Conservation (phyloP, 2,797 vertebrate species). For the Carapus acus region DNA sequence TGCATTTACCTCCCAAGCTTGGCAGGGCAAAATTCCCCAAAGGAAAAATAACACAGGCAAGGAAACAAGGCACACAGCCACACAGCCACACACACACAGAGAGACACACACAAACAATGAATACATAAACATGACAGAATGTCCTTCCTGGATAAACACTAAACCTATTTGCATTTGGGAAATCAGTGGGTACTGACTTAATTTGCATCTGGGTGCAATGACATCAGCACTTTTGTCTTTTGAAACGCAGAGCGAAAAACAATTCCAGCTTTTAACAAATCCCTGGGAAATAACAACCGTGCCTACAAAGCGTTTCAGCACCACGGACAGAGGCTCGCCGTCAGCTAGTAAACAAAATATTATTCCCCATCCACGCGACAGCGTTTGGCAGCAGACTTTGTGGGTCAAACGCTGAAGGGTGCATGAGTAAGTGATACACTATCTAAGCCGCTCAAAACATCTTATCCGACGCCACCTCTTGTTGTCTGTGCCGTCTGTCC, state of each 20-base stretch:
- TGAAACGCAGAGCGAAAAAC: not conserved
- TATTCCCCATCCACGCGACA: slow-evolving; percentile 23
- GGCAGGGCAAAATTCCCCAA: slow-evolving; percentile 40
- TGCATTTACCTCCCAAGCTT: slow-evolving; percentile 46
- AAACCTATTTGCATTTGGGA: slow-evolving; percentile 11
- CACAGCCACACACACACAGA: not conserved
- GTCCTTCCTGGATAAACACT: slow-evolving; percentile 6
- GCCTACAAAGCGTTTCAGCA: slow-evolving; percentile 34
- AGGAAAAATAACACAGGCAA: slow-evolving; percentile 33
- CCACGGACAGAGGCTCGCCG: slow-evolving; percentile 46
- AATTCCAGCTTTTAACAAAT: not conserved
- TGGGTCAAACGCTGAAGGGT: slow-evolving; percentile 45
- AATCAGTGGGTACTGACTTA: not conserved
- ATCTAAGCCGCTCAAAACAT: slow-evolving; percentile 34
- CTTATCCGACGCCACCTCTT: slow-evolving; percentile 45
- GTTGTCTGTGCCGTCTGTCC: slow-evolving; percentile 49
- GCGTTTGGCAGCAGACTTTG: slow-evolving; percentile 27
- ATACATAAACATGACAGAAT: slow-evolving; percentile 20
- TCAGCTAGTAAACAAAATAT: slow-evolving; percentile 3
- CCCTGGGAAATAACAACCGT: slow-evolving; percentile 3
- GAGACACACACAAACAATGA: slow-evolving; percentile 19
- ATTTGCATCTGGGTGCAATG: not conserved
- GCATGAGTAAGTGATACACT: slow-evolving; percentile 31
- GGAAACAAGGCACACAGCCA: no score
- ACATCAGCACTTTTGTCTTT: not conserved